These are phyloP conservation scores for Entomobrya multifasciata DNA, from an alignment of 2,888 invertebrate genomes.

Conservation along the genomic window DNA sequence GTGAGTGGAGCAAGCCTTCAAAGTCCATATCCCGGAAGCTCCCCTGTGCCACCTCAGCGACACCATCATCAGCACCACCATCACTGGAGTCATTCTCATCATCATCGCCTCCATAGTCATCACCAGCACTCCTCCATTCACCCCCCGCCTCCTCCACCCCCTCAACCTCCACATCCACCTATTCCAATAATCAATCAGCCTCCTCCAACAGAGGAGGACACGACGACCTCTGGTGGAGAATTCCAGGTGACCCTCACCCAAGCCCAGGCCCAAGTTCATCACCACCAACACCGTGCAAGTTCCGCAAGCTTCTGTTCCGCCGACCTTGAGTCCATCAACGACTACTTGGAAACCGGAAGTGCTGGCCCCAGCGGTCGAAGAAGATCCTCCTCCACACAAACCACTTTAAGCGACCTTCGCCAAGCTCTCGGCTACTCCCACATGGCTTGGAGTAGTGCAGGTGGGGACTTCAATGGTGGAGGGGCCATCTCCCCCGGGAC, in stretches of 20 bases:
- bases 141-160: background rate
- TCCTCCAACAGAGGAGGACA: too few species aligned
- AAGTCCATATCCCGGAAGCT: slow-evolving; percentile 12
- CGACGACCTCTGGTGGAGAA: too few species aligned
- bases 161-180: background rate
- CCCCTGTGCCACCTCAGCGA: slow-evolving; percentile 54
- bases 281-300: too few species aligned
- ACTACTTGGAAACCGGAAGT: slow-evolving; percentile 76
- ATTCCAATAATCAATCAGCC: background rate
- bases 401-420: slow-evolving; percentile 77
- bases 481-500: slow-evolving; percentile 33
- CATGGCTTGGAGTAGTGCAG: slow-evolving; percentile 16
- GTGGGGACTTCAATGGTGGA: background rate
- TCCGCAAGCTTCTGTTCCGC: slow-evolving; percentile 78
- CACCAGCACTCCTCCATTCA: background rate
- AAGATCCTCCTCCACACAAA: slow-evolving; percentile 78
- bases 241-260: slow-evolving; percentile 72
- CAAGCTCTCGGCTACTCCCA: slow-evolving; percentile 71
- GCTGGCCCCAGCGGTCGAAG: too few species aligned
- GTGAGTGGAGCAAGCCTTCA: slow-evolving; percentile 59
- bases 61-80: slow-evolving; percentile 38
- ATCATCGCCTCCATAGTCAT: too few species aligned
- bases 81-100: slow-evolving; percentile 19
- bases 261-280: slow-evolving; percentile 78
- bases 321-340: slow-evolving; percentile 77